Base-by-base conservation (phyloP, 2,797 vertebrate species). In the Lacerta viridis region DNA sequence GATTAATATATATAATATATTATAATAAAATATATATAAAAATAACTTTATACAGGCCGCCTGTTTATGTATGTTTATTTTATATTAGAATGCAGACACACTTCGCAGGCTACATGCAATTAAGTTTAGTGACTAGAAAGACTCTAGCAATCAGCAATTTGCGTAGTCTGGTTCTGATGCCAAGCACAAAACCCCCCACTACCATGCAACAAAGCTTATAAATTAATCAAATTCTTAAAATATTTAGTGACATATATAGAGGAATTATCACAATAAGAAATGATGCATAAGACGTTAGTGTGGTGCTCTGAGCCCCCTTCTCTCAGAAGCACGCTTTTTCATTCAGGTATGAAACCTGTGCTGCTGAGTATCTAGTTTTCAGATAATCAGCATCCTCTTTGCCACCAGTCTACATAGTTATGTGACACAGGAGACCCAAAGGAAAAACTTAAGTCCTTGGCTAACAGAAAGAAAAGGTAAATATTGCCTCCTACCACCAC, bases 71-170 rank as follows among this genome's bases (percentile, higher is more conserved):
- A 95, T 96, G 96, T 94, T 97, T 93, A 93, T 96, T 92, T 94
- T 96, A 94, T 94, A n/a, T 96, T 61, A 88, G 93, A 92, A 94
- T 94, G 93, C 90, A 96, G 95, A 92, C 94, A 95, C 92, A 93
- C 39, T 95, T 96, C 96, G 93, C 96, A 97, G 96, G 96, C 97
- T 96, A 96, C 95, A 94, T 88, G 94, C 95, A 95, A 95, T 96
- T 96, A 94, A 92, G 94, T 92, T 94, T 88, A 92, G 90, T 88
- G 95, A 95, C 90, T 95, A 94, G 96, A 92, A 94, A 95, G 95
- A 94, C 90, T 89, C 1, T 90, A 88, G 87, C 85, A 94, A 94
- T 96, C 96, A 96, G 95, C 94, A 95, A 91, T 95, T 95, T 33
- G 83, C 91, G 91, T 91, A 94, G 92, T 89, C 89, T 92, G 81